Percentiles rank a stretch among this genome's conserved stretches.
phyloP scores from a whole-genome alignment of 92 coral and sea anemone species.

The Blastomussa wellsi region DNA sequence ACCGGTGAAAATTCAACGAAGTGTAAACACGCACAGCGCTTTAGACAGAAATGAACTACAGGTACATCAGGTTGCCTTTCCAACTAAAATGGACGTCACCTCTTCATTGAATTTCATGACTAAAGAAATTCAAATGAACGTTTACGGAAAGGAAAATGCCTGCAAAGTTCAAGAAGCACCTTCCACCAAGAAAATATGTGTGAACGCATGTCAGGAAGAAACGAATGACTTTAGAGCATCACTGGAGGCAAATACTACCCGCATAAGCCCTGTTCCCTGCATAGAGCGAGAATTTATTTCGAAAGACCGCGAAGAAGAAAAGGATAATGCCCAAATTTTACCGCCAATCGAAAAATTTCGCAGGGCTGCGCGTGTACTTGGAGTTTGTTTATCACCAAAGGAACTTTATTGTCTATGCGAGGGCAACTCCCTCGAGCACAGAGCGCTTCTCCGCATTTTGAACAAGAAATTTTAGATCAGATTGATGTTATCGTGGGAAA shows the following conservation, averaged over 20 bases:
- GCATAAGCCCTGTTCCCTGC: background rate
- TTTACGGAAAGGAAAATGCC: background rate
- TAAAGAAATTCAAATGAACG: background rate
- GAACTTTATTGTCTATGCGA: slow-evolving; percentile 64
- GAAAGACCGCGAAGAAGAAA: background rate
- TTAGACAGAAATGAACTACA: too few relatives aligned
- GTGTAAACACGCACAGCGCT: background rate
- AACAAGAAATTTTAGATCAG: slow-evolving; percentile 64
- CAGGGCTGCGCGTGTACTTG: slow-evolving; percentile 74
- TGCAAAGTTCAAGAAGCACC: background rate
- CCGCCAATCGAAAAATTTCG: slow-evolving; percentile 46
- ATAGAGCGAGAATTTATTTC: background rate
- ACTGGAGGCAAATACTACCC: background rate
- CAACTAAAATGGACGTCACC: background rate
- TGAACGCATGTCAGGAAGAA: background rate
- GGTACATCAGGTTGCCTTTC: background rate
- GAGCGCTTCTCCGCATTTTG: slow-evolving; percentile 66
- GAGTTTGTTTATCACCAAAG: slow-evolving; percentile 66
- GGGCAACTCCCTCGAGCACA: slow-evolving; percentile 50
- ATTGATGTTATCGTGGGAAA: background rate
- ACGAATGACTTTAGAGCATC: background rate
- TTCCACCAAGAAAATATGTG: background rate
- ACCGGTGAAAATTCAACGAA: background rate
- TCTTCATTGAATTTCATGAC: background rate
- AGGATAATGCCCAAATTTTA: background rate